Percentiles rank a stretch among this genome's conserved stretches.
phyloP scores from a whole-genome alignment of 2,888 invertebrate species.

The Lysandra coridon region DNA sequence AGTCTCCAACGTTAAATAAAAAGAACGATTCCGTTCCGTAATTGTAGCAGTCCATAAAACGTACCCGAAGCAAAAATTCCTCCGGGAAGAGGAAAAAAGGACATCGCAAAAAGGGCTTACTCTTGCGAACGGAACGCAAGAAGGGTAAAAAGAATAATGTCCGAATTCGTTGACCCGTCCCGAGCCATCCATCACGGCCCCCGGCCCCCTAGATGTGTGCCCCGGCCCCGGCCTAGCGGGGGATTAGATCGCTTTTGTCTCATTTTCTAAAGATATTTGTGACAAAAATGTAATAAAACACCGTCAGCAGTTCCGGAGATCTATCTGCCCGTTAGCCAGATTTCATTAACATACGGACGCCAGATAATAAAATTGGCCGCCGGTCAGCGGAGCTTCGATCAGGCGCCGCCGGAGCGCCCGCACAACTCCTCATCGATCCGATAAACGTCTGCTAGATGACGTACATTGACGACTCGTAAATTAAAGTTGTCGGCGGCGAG shows the following conservation, averaged over 20 bases:
- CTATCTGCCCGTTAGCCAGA: conserved; percentile 24
- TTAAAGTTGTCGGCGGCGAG: not conserved
- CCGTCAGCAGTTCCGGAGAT: conserved; percentile 11
- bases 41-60: conserved; percentile 78
- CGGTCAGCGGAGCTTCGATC: not conserved
- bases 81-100: conserved; percentile 59
- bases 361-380: not conserved
- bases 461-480: not conserved
- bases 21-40: conserved; percentile 77
- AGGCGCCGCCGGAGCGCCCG: not conserved
- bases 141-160: conserved; percentile 82
- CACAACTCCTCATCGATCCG: not conserved
- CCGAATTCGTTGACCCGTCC: conserved; percentile 82
- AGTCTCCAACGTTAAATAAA: conserved; percentile 64
- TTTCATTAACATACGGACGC: conserved; percentile 20
- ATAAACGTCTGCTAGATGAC: not conserved
- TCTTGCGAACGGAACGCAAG: conserved; percentile 76
- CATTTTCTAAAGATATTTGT: conserved; percentile 37
- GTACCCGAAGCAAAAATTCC: conserved; percentile 62
- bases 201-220: conserved; percentile 71
- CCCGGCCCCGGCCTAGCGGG: conserved; percentile 52
- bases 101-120: conserved; percentile 79
- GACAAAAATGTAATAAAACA: conserved; percentile 40
- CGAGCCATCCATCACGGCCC: conserved; percentile 80
- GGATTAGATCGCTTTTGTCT: conserved; percentile 63